Conservation (phyloP, 1,140 invertebrate species). For the Aphis craccivora region DNA sequence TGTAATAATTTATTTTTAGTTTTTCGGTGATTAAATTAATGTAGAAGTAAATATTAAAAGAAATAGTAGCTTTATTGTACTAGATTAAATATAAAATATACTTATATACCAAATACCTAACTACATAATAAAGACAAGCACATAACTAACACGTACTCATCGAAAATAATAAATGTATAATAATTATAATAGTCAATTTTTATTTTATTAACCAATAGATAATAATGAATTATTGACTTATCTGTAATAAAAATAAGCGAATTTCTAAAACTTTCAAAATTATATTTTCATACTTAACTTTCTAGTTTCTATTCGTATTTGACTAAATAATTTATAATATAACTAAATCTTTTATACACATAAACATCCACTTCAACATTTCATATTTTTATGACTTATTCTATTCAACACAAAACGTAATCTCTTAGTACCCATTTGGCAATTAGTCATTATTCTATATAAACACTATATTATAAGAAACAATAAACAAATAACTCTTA, state of each 20-base stretch:
- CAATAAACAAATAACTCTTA: conserved; percentile 12
- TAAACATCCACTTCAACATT: background rate
- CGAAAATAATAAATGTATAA: background rate
- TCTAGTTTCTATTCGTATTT: background rate
- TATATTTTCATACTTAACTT: background rate
- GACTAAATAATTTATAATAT: background rate
- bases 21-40: background rate
- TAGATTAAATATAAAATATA: no score
- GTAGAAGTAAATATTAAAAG: no score
- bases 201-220: background rate
- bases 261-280: background rate
- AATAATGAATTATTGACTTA: background rate
- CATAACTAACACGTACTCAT: background rate
- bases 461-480: background rate
- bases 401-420: conserved; percentile 61
- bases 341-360: background rate
- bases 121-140: background rate
- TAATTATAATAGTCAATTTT: background rate
- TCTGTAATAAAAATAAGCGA: background rate
- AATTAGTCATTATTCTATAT: background rate
- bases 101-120: no score
- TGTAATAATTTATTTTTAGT: background rate
- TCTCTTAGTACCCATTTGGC: background rate
- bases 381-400: background rate
- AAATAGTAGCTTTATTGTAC: no score